Conservation (phyloP, 2,888 invertebrate species). For the Brachynemurus nebulosus region DNA sequence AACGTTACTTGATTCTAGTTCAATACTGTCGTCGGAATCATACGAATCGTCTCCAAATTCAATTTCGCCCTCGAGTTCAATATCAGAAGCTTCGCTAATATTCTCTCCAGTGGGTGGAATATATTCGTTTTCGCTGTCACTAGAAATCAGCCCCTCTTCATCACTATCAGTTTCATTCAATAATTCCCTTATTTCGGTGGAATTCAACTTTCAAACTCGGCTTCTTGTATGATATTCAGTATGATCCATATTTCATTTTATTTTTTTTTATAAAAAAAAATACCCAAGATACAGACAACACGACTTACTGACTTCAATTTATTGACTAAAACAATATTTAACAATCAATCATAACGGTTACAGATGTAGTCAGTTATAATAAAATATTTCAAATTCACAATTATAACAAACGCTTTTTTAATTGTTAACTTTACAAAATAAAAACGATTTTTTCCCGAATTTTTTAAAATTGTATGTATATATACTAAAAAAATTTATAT, state of each 20-base stretch:
- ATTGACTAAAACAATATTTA: no score
- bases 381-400: no score
- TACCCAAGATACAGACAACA: no score
- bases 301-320: neutral
- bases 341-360: no score
- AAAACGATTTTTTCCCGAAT: no score
- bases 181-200: neutral
- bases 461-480: no score
- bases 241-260: no score
- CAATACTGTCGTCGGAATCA: constrained; percentile 1
- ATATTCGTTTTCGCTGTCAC: neutral
- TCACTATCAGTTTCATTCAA: neutral
- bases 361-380: no score
- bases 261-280: no score
- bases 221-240: neutral
- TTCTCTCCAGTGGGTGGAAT: neutral
- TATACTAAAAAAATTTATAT: no score
- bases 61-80: neutral
- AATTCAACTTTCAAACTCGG: neutral
- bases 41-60: neutral
- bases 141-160: neutral
- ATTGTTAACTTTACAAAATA: no score
- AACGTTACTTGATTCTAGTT: neutral
- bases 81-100: neutral
- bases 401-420: no score